phyloP scores from a whole-genome alignment of 2,797 vertebrate species.

The Coracias cyanogaster region DNA sequence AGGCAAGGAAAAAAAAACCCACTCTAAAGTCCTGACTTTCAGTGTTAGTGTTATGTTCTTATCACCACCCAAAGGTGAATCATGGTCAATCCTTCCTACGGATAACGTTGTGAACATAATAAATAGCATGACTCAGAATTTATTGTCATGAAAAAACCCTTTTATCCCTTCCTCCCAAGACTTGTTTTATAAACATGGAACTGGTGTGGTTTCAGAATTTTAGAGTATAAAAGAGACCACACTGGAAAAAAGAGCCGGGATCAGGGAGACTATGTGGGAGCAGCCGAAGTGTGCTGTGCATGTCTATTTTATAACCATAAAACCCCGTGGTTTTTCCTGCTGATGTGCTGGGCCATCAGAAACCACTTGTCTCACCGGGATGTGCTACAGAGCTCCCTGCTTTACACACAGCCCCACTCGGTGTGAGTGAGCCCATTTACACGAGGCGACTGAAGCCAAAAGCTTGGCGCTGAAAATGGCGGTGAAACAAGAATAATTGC shows the following conservation, averaged over 20 bases:
- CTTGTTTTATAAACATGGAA: not conserved
- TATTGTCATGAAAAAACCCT: not conserved
- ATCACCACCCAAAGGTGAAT: not conserved
- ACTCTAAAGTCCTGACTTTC: not conserved
- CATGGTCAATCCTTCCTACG: accelerated
- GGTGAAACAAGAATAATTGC: not conserved
- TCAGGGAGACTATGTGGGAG: not conserved
- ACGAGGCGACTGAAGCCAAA: not conserved
- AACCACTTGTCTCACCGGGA: not conserved
- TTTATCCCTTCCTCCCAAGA: not conserved
- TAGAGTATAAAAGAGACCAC: not conserved
- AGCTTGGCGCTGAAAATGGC: not conserved
- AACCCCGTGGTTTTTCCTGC: not conserved
- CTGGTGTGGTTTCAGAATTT: not conserved
- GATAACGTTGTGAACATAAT: accelerated
- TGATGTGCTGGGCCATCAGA: not conserved
- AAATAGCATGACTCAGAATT: not conserved
- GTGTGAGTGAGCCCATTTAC: not conserved
- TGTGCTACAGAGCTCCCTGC: not conserved
- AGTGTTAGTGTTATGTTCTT: not conserved
- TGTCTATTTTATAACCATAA: not conserved
- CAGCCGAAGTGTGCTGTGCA: not conserved
- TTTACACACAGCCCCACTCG: not conserved
- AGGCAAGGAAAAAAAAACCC: not conserved
- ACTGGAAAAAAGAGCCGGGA: not conserved